Base-by-base conservation (phyloP, 2,113 vertebrate species). In the Mixornis gularis region DNA sequence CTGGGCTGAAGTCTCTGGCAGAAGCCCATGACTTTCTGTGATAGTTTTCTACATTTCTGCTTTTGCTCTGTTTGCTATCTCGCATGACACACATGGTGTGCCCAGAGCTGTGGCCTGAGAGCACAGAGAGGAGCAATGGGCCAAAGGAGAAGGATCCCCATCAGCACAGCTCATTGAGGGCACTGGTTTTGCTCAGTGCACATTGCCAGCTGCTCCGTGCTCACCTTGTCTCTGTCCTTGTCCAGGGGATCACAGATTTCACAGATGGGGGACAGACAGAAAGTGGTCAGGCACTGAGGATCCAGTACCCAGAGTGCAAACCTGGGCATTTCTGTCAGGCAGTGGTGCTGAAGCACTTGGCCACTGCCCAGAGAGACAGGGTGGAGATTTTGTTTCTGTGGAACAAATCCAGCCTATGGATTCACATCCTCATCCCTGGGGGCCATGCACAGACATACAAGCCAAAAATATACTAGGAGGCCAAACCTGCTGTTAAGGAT, bases 41-140 rank as follows among this genome's bases (percentile, higher is more conserved):
- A 36, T 81, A 81, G 24, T 73, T 87, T 79, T 43, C 71, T 83
- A 12, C 21, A 30, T 51, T 30, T 53, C 41, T 72, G 49, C 26
- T 95, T 91, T 69, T 81, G 26, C 6, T 16, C 68, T 85, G 26
- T 24, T 70, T 72, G 6, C 24, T 60, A 1, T 48, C 16, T 86
- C 51, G 27, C 10, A 6, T 13, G 19, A 68, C 1, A 9, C 1
- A 1, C 7, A 26, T 16, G 7, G 16, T 38, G 49, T 49, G 41
- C 27, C 41, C 59, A 65, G 25, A 90, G 12, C 17, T 58, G 51
- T 41, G 10, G 36, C 87, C 55, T 65, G 53, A 73, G 63, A 46
- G 20, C 1, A 1, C 25, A 17, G 79, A 72, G 36, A 32, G 26
- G 26, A 63, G 16, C 17, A 38, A 41, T 0, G 0, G 32, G 22